phyloP scores from a whole-genome alignment of 2,797 vertebrate species.

The Discoglossus pictus region DNA sequence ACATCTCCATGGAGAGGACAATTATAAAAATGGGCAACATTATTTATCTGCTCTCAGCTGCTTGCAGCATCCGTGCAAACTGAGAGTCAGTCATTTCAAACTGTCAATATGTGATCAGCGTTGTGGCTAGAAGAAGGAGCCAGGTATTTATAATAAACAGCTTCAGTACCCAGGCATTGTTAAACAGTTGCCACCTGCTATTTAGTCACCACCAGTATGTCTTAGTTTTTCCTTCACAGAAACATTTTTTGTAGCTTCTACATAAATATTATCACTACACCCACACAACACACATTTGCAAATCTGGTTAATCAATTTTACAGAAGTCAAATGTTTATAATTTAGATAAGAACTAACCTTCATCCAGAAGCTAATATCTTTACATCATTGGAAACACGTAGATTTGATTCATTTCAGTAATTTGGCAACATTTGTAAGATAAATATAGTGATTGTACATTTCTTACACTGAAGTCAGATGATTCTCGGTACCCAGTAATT shows the following conservation, averaged over 20 bases:
- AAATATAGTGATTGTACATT: neutral
- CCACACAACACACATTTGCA: conserved; percentile 25
- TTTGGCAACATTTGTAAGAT: conserved; percentile 1
- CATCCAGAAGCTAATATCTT: conserved; percentile 11
- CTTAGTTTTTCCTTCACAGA: conserved; percentile 18
- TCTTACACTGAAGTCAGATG: no score
- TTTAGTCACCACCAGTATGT: conserved; percentile 24
- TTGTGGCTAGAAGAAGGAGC: neutral
- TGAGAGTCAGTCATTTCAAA: conserved; percentile 3
- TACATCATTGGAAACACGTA: conserved; percentile 1
- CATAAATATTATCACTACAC: conserved; percentile 40
- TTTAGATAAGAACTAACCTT: conserved; percentile 2
- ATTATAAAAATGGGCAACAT: neutral
- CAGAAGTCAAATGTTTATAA: conserved; percentile 1
- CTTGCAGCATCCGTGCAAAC: conserved; percentile 1
- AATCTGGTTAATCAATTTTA: conserved; percentile 28
- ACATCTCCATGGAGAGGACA: neutral
- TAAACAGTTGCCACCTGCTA: conserved; percentile 33
- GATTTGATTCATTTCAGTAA: conserved; percentile 9
- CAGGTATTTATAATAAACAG: conserved; percentile 11
- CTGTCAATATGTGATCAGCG: conserved; percentile 6
- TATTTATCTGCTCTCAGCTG: neutral
- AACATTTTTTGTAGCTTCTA: conserved; percentile 7
- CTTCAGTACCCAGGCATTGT: conserved; percentile 18
- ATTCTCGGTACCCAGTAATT: neutral